Percentiles rank a stretch among this genome's conserved stretches.
phyloP scores from a whole-genome alignment of 2,797 vertebrate genomes.

The Platalea minor region DNA sequence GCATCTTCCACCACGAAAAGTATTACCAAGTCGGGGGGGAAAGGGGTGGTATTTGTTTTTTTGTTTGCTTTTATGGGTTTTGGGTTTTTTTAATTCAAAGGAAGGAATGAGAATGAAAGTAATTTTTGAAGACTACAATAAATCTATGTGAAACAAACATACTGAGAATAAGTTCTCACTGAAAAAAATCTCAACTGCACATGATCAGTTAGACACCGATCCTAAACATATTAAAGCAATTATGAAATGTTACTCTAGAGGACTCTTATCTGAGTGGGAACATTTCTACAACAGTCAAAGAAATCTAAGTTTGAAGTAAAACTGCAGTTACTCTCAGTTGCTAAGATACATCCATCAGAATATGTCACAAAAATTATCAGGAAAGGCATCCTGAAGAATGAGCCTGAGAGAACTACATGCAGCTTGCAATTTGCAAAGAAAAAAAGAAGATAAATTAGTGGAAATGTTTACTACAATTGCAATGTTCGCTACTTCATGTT shows the following conservation, averaged over 20 bases:
- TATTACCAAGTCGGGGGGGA: background rate
- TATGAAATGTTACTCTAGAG: constrained; percentile 38
- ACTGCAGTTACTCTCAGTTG: constrained; percentile 53
- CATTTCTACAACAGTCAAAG: constrained; percentile 56
- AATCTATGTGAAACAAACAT: background rate
- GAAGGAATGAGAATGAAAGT: background rate
- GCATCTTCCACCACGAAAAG: background rate
- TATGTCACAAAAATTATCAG: constrained; percentile 43
- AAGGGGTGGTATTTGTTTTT: background rate
- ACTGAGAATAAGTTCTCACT: background rate
- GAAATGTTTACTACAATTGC: constrained; percentile 26
- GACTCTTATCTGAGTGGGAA: constrained; percentile 55
- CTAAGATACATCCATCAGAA: constrained; percentile 57
- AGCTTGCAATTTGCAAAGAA: background rate
- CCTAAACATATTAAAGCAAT: constrained; percentile 20
- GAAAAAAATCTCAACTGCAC: background rate
- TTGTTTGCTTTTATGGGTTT: background rate
- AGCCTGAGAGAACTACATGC: background rate
- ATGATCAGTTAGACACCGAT: constrained; percentile 1
- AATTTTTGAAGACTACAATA: background rate
- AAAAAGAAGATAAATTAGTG: background rate
- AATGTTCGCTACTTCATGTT: background rate
- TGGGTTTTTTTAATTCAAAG: background rate
- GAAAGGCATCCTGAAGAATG: constrained; percentile 42
- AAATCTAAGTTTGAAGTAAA: constrained; percentile 53